Base-by-base conservation (phyloP, 2,113 vertebrate species). In the Caranx melampygus region DNA sequence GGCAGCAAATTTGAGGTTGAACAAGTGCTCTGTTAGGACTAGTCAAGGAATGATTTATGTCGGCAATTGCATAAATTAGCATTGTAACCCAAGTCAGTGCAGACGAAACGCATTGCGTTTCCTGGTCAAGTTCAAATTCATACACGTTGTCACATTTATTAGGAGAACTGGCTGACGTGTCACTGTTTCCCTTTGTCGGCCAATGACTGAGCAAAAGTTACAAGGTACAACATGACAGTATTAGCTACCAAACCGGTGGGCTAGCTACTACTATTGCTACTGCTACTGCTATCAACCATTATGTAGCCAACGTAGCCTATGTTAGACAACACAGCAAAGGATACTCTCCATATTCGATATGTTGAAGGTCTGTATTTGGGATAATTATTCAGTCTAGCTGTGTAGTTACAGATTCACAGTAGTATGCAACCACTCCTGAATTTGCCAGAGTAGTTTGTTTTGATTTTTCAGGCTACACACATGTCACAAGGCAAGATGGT, bases 1-100 rank as follows among this genome's bases (percentile, higher is more conserved):
- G 73, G 95, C 95, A 82, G 96, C 96, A 93, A 97, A 96, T 78
- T 96, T 97, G 82, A 97, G 92, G 75, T 97, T 97, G 82, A 97
- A 96, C 62, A 97, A 86, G 18, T 97, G 93, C 54, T 97, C 96
- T 97, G 85, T 37, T 37, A 63, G 72, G 31, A 11, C 33, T 18
- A 10, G 83, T 92, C 51, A 91, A 90, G 83, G 89, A 5, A 34
- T 14, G 37, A 2, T 33, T 75, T 35, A 47, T 54, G n/a, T 52
- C 5, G 74, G 5, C 26, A 15, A n/a, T 45, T 21, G 52, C 5
- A 44, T 49, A 51, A 7, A 49, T 9, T 47, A 34, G 47, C 45
- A 77, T 54, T 20, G 42, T 10, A 51, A 52, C 0, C 35, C 3
- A 51, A 35, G 14, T n/a, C 49, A 65, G 2, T 34, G 16, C 16